These are phyloP conservation scores for Melieria picta DNA, from an alignment of 2,888 invertebrate genomes.

Conservation along the genomic window DNA sequence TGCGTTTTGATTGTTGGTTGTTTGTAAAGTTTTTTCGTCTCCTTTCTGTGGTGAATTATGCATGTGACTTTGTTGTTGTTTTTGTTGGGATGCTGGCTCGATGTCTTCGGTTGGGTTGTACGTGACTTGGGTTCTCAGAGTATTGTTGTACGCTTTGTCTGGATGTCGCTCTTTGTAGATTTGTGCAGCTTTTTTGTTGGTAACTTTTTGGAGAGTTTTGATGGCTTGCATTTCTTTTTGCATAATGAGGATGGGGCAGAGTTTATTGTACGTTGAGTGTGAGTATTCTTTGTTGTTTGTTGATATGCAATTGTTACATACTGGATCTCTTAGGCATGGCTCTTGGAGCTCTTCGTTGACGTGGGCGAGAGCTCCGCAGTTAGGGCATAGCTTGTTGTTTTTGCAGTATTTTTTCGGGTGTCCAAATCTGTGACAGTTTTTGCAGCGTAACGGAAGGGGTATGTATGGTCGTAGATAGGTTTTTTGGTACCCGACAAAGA, in stretches of 20 bases:
- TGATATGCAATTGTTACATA: conserved; percentile 8
- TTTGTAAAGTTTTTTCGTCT: too few species aligned
- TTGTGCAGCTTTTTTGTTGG: conserved; percentile 10
- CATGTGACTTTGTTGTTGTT: too few species aligned
- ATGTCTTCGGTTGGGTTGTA: not conserved
- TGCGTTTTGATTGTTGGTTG: too few species aligned
- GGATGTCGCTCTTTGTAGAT: not conserved
- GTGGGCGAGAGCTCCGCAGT: not conserved
- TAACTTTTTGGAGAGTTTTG: conserved; percentile 8
- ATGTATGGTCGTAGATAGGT: too few species aligned
- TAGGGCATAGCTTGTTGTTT: too few species aligned
- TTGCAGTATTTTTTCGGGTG: too few species aligned
- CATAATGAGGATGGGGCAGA: conserved; percentile 1
- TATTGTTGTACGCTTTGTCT: not conserved
- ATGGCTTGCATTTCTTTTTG: conserved; percentile 19
- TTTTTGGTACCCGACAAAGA: too few species aligned
- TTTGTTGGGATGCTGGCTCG: not conserved
- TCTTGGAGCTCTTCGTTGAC: conserved; percentile 4
- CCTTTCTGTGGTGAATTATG: too few species aligned
- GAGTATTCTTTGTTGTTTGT: not conserved
- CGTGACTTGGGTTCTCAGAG: not conserved
- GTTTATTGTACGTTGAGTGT: conserved; percentile 1
- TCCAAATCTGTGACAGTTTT: too few species aligned
- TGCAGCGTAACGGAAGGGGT: too few species aligned
- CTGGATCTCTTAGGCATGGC: not conserved